phyloP scores from a whole-genome alignment of 1,140 invertebrate species.

The Prorops nasuta region DNA sequence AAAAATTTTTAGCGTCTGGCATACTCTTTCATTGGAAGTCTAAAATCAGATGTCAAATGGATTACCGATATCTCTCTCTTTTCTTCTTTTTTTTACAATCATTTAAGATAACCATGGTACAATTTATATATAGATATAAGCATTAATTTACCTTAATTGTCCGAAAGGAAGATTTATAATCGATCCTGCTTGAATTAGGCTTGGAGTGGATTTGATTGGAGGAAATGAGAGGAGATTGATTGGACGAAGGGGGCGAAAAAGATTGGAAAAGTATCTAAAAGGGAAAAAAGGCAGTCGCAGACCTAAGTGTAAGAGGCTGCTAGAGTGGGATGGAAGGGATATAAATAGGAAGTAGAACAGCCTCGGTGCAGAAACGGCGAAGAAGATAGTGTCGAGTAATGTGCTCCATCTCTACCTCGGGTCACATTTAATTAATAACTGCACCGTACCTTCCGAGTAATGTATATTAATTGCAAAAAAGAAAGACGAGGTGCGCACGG shows the following conservation, averaged over 20 bases:
- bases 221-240: neutral
- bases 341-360: neutral
- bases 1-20: too few relatives aligned
- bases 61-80: too few relatives aligned
- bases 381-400: conserved; percentile 26
- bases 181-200: too few relatives aligned
- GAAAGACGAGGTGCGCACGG: conserved; percentile 1
- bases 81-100: too few relatives aligned
- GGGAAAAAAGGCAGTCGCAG: neutral
- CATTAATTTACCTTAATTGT: too few relatives aligned
- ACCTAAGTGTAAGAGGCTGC: neutral
- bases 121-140: too few relatives aligned
- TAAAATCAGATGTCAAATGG: too few relatives aligned
- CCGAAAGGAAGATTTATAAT: too few relatives aligned
- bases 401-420: conserved; percentile 10
- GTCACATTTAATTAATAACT: conserved; percentile 43
- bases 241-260: neutral
- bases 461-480: conserved; percentile 29
- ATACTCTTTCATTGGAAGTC: too few relatives aligned
- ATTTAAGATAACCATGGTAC: too few relatives aligned
- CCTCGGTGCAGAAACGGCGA: neutral
- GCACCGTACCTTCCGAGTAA: conserved; percentile 20
- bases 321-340: neutral
- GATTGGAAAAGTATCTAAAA: too few relatives aligned
- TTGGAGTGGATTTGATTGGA: too few relatives aligned